A percentile compares a stretch with the other conserved stretches of the same genome.
These are phyloP conservation scores for Zosterops hypoxanthus DNA, from an alignment of 2,113 vertebrate species.

Conservation along the genomic window DNA sequence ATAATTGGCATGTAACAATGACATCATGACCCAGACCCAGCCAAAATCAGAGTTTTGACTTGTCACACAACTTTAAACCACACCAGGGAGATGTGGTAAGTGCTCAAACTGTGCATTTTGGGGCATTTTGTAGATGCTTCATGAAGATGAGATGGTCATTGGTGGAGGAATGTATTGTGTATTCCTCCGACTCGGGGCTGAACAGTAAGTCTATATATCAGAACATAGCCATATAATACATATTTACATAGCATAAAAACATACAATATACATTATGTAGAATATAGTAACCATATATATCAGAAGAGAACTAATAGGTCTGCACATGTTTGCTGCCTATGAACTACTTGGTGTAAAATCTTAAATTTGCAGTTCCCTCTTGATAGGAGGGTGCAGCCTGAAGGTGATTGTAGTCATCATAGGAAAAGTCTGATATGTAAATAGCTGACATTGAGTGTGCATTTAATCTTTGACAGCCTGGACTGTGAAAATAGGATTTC, in stretches of 20 bases:
- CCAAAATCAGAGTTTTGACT: not conserved
- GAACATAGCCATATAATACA: not conserved
- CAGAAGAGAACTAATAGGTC: not conserved
- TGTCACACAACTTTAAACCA: not conserved
- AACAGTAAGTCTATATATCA: not conserved
- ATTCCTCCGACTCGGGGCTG: not conserved
- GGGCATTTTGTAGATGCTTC: not conserved
- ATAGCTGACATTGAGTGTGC: accelerated
- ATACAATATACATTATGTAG: too few relatives aligned
- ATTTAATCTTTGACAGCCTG: not conserved
- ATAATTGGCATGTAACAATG: not conserved
- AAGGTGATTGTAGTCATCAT: accelerated
- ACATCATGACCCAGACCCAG: not conserved
- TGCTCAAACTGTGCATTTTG: not conserved
- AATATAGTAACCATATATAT: not conserved
- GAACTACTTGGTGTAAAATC: not conserved
- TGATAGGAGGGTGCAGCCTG: accelerated
- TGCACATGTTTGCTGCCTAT: not conserved
- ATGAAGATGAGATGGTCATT: not conserved
- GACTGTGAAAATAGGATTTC: not conserved
- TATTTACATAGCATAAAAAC: not conserved
- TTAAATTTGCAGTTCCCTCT: not conserved
- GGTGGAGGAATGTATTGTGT: not conserved
- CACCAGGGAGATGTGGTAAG: accelerated
- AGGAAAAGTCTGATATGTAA: not conserved